phyloP scores from a whole-genome alignment of 2,113 vertebrate genomes.

The Phasianus colchicus region DNA sequence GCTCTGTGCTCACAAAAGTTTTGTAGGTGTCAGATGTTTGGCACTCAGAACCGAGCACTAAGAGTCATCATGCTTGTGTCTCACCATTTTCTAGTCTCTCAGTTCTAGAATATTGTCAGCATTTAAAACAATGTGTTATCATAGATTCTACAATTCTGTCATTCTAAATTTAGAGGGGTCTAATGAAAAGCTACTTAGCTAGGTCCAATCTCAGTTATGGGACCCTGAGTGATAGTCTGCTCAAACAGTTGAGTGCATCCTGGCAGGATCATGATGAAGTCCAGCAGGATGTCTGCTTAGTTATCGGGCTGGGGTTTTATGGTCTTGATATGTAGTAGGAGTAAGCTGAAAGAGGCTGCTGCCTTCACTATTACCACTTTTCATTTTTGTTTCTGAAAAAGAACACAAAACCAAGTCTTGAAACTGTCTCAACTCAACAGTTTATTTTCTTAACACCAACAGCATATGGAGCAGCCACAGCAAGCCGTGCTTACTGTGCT shows the following conservation, averaged over 20 bases:
- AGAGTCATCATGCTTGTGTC: not conserved
- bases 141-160: too few species aligned
- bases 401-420: not conserved
- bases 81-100: not conserved
- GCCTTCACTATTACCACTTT: not conserved
- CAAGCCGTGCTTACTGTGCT: not conserved
- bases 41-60: not conserved
- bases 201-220: fast-evolving
- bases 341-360: not conserved
- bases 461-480: not conserved
- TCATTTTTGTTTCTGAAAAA: not conserved
- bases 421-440: not conserved
- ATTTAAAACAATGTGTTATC: not conserved
- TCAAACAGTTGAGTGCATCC: not conserved
- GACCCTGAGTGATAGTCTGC: not conserved
- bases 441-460: not conserved
- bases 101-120: not conserved
- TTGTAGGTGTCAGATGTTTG: conserved; percentile 40
- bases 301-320: not conserved
- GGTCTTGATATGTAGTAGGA: not conserved
- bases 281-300: not conserved
- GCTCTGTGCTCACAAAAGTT: not conserved
- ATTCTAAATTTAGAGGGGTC: not conserved
- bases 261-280: not conserved
- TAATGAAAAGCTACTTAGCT: not conserved